Conservation (phyloP, 2,113 vertebrate species). For the Hippotragus niger region DNA sequence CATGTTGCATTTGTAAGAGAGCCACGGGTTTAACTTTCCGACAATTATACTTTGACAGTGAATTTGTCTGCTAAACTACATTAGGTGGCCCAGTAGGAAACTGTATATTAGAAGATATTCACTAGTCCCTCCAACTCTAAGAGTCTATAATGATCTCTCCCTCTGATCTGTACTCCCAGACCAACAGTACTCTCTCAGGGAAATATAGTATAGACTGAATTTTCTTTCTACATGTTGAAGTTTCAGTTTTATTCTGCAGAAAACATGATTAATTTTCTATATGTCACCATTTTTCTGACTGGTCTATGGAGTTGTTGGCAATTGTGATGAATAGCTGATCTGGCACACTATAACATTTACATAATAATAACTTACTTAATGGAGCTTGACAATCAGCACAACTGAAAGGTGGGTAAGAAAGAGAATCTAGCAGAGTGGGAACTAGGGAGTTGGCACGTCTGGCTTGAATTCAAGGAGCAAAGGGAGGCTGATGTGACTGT, state of each 20-base stretch:
- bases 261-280: neutral
- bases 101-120: neutral
- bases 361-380: constrained; percentile 29
- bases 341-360: neutral
- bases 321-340: neutral
- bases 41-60: neutral
- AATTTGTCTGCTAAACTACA: neutral
- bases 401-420: neutral
- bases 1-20: neutral
- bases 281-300: neutral
- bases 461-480: neutral
- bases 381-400: neutral
- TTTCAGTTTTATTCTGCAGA: neutral
- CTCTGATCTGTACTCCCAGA: neutral
- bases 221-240: neutral
- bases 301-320: neutral
- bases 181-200: neutral
- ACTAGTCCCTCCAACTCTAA: neutral
- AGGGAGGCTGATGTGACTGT: neutral
- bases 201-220: neutral
- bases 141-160: neutral
- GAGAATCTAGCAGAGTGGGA: neutral
- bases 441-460: neutral
- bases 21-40: neutral
- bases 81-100: neutral